phyloP scores from a whole-genome alignment of 2,797 vertebrate species.

The Dipus sagitta region DNA sequence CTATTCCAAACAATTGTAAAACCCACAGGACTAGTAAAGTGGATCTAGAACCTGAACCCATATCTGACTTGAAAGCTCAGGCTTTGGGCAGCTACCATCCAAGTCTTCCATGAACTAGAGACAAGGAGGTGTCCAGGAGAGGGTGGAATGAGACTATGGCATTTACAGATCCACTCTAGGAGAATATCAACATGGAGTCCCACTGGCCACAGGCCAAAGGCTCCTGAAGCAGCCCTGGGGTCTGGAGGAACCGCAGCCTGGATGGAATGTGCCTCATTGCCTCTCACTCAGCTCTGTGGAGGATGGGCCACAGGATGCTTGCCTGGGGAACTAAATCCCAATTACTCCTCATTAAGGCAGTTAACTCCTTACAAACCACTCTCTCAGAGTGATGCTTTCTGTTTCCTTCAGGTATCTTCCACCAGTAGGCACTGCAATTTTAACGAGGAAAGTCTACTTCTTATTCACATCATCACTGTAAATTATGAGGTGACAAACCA shows the following conservation, averaged over 20 bases:
- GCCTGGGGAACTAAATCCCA: background rate
- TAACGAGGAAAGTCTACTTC: constrained; percentile 19
- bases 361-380: background rate
- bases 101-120: background rate
- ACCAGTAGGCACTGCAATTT: background rate
- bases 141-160: background rate
- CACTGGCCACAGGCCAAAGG: background rate
- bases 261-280: background rate
- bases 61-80: constrained; percentile 8
- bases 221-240: background rate
- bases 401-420: constrained; percentile 21
- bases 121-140: background rate
- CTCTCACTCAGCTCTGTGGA: background rate
- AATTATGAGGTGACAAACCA: constrained; percentile 52
- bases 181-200: background rate
- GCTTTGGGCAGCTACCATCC: background rate
- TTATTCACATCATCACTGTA: background rate
- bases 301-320: background rate
- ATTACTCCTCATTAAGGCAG: background rate
- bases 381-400: background rate
- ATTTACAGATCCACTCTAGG: background rate
- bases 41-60: background rate
- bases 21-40: background rate
- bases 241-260: background rate
- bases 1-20: constrained; percentile 13